Evolutionary conservation across 2,888 invertebrate species (phyloP), one percentile per base, ranked within the genome.

Genomic region (Tenthredo distinguenda): DNA sequence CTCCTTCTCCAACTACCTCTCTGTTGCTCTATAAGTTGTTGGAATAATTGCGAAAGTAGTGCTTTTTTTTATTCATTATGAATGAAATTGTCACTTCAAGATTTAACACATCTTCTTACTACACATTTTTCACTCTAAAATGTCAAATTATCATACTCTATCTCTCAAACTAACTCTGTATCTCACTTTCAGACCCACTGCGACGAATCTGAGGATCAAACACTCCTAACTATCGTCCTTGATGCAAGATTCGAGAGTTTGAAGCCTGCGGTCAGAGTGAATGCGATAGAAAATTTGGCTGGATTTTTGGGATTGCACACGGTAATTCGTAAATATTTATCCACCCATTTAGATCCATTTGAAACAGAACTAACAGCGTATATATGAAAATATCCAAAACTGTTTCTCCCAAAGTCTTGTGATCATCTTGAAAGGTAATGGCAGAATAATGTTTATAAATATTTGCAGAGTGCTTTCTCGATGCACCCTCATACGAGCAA

Each of bases 281-380:
- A 95, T 40, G 96, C 96, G 85, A 94, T 97, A 86, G 96, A 96
- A 94, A 96, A 96, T 90, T 94, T 97, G 68, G 96, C 96, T n/a
- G 95, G 95, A 90, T 96, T 96, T 91, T 95, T 96, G 93, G 96
- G 96, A 85, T 94, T 96, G 50, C 95, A 96, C 90, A 94, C 95
- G 94, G 96, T 96, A 94, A 94, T 55, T 85, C 34, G n/a, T 26
- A 55, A 55, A n/a, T n/a, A 55, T 55, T 55, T 55, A n/a, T n/a
- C 7, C 7, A 55, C n/a, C n/a, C 7, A 55, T 1, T n/a, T 7
- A 1, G 2, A 50, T 50, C 6, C 55, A 50, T 50, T 6, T 18
- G 1, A 50, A 50, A 47, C 12, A 47, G 2, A 12, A 10, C 10
- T 10, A 47, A 47, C 12, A 47, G 12, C 18, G 55, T 55, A 55